A percentile compares a stretch with the other conserved stretches of the same genome.
These are phyloP conservation scores for Phaonia tiefii DNA, from an alignment of 2,888 invertebrate genomes.

Conservation along the genomic window DNA sequence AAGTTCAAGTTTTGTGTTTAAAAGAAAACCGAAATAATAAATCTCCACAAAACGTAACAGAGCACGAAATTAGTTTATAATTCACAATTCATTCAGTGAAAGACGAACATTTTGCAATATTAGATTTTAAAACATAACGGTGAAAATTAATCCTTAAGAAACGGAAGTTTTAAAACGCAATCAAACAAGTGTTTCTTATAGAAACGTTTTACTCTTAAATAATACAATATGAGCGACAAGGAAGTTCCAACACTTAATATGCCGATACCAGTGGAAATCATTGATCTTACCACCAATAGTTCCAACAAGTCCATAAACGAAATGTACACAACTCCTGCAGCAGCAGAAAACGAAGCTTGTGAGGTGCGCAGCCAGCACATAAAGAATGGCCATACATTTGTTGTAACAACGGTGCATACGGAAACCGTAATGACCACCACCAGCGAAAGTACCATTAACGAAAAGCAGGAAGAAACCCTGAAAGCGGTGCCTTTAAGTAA, in stretches of 20 bases:
- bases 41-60: slow-evolving; percentile 27
- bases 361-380: slow-evolving; percentile 71
- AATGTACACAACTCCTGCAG: neutral
- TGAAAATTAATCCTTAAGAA: slow-evolving; percentile 7
- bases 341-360: slow-evolving; percentile 33
- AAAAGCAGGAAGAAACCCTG: neutral
- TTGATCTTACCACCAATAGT: slow-evolving; percentile 18
- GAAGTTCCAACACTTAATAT: neutral
- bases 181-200: slow-evolving; percentile 56
- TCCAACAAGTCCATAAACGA: neutral
- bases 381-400: slow-evolving; percentile 73
- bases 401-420: slow-evolving; percentile 72
- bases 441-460: slow-evolving; percentile 2
- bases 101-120: slow-evolving; percentile 40
- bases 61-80: slow-evolving; percentile 41
- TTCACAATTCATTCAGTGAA: neutral
- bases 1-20: slow-evolving; percentile 56
- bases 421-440: slow-evolving; percentile 54
- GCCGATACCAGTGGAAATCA: slow-evolving; percentile 57
- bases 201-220: slow-evolving; percentile 53
- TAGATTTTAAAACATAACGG: slow-evolving; percentile 30
- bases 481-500: slow-evolving; percentile 48
- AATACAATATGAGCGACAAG: slow-evolving; percentile 60
- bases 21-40: neutral
- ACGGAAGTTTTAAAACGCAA: slow-evolving; percentile 8